Evolutionary conservation across 2,113 vertebrate genomes (phyloP).

Genomic region (Corydoras maculifer): DNA sequence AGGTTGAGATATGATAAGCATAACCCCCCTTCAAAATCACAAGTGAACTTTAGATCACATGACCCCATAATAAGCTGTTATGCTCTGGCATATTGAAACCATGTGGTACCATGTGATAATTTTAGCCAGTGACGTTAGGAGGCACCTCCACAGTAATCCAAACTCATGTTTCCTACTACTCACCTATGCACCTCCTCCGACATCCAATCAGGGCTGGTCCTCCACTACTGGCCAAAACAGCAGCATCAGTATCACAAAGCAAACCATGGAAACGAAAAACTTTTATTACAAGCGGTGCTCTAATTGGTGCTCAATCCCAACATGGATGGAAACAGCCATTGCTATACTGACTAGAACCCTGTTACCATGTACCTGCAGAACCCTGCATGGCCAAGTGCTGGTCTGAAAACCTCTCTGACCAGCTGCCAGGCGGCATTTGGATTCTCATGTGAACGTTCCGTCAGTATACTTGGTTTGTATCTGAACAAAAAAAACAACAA

Average conservation of each 20-base stretch:
- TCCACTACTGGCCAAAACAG: background rate
- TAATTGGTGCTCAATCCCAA: conserved; percentile 62
- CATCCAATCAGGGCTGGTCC: background rate
- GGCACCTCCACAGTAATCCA: too few relatives aligned
- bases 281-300: conserved; percentile 68
- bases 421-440: background rate
- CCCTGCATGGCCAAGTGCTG: background rate
- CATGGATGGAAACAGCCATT: conserved; percentile 45
- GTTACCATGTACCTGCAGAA: background rate
- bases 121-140: too few relatives aligned
- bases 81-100: too few relatives aligned
- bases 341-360: conserved; percentile 13
- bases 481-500: background rate
- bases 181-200: conserved; percentile 55
- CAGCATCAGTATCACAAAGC: background rate
- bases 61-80: too few relatives aligned
- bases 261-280: conserved; percentile 17
- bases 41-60: too few relatives aligned
- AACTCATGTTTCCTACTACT: too few relatives aligned
- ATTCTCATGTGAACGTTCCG: background rate
- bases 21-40: too few relatives aligned
- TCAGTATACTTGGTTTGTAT: background rate
- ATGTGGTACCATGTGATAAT: too few relatives aligned
- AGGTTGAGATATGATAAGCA: too few relatives aligned
- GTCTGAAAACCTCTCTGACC: conserved; percentile 10